phyloP scores from a whole-genome alignment of 2,797 vertebrate genomes.

The Microtus agrestis region DNA sequence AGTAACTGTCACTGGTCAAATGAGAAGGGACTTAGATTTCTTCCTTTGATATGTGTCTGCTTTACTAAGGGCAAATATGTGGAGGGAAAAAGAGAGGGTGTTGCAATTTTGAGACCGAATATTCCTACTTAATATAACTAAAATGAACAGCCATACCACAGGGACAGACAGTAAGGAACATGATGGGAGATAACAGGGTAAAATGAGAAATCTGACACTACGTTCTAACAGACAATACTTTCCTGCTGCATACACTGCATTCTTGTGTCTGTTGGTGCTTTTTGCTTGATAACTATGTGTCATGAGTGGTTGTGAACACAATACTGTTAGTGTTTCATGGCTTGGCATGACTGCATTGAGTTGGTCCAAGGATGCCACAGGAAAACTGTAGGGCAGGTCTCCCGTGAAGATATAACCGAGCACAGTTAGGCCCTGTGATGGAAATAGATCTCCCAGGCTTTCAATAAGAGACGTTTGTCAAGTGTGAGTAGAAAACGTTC shows the following conservation, averaged over 20 bases:
- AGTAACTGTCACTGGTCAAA: conserved; percentile 2
- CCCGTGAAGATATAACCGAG: not conserved
- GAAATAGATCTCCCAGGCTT: not conserved
- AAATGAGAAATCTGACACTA: not conserved
- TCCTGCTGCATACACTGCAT: not conserved
- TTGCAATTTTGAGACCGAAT: conserved; percentile 1
- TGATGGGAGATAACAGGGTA: not conserved
- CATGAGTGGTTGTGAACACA: not conserved
- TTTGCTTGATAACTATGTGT: not conserved
- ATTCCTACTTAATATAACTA: not conserved
- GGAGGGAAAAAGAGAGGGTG: not conserved
- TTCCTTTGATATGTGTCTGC: not conserved
- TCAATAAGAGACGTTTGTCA: not conserved
- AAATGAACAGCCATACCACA: not conserved
- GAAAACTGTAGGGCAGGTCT: not conserved
- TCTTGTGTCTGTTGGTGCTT: not conserved
- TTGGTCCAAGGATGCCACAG: not conserved
- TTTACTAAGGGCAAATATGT: not conserved
- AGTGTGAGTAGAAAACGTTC: not conserved
- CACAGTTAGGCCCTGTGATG: not conserved
- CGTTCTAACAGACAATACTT: not conserved
- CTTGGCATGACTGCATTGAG: not conserved
- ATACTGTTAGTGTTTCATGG: not conserved
- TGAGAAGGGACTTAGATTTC: not conserved
- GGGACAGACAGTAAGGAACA: not conserved